Base-by-base conservation (phyloP, 2,888 invertebrate species). In the Macrostomum cliftonense region DNA sequence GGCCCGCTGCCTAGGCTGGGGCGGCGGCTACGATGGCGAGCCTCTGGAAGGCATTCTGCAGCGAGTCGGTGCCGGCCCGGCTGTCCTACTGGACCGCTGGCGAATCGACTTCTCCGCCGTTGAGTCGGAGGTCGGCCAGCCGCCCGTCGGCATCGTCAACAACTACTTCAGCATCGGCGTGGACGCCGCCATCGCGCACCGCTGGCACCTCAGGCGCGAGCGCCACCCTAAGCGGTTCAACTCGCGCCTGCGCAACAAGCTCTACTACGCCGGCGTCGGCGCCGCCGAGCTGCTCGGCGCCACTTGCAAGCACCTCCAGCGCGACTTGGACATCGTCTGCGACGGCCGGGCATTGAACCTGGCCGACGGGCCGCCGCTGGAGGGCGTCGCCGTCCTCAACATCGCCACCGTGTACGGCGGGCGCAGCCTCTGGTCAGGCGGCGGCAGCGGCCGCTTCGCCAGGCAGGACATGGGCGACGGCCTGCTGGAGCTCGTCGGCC, bases 181-280 rank as follows among this genome's bases (percentile, higher is more conserved):
- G 63, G 47, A 37, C 44, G 47, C 53, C 11, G 28, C 39, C 37
- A 37, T 45, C 51, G 20, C 40, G 12, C 42, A 20, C 43, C 20
- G 46, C 43, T 37, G n/a, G n/a, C 93, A 95, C 73, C 77, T 87
- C 61, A 93, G 93, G 72, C 75, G 93, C 49, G 91, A 93, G 65
- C 82, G 85, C 61, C 91, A 91, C 73, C 93, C 93, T 0, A 89
- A 93, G 71, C 93, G 91, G 73, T 95, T 95, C 73, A 93, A 88
- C 68, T 89, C 88, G 57, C 76, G 75, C 55, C 89, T 91, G 87
- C 85, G 91, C 70, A 95, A 95, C 72, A 93, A 95, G 69, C 76
- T 95, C 54, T 93, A 91, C 91, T 93, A 93, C 74, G 91, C 95
- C 69, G 93, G 95, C 72, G 88, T 88, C 71, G 91, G 91, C n/a